Conservation (phyloP, 2,797 vertebrate species). For the Halcyon smyrnensis region DNA sequence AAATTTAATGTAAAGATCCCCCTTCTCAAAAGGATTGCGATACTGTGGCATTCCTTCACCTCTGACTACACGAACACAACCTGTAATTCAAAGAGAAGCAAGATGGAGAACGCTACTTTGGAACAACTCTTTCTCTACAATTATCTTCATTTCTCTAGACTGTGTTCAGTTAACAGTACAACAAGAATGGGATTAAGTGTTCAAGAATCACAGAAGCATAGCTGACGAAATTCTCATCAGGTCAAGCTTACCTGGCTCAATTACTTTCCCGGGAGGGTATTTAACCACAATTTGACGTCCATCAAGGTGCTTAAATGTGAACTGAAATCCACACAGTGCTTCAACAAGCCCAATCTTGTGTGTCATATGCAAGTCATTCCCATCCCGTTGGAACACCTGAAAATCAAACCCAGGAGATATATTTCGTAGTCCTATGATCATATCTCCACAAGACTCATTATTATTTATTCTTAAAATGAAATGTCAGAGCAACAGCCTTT, state of each 20-base stretch:
- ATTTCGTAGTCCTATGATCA: background rate
- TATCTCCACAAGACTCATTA: background rate
- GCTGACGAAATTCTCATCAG: background rate
- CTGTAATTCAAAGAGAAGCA: slow-evolving; percentile 70
- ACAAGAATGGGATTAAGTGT: background rate
- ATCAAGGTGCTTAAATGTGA: slow-evolving; percentile 96
- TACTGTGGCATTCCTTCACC: slow-evolving; percentile 99
- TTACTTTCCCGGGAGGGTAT: slow-evolving; percentile 96
- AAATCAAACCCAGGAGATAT: background rate
- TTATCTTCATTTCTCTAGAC: background rate
- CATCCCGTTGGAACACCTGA: slow-evolving; percentile 92
- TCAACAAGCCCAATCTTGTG: slow-evolving; percentile 97
- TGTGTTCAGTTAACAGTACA: background rate
- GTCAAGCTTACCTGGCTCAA: slow-evolving; percentile 90
- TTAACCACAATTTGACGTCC: slow-evolving; percentile 95
- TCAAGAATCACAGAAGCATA: background rate
- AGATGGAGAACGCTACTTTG: background rate
- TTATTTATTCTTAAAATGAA: background rate
- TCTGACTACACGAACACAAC: slow-evolving; percentile 90
- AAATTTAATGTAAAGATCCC: slow-evolving; percentile 95
- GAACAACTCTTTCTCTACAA: background rate
- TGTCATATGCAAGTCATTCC: slow-evolving; percentile 93
- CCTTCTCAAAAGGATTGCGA: slow-evolving; percentile 97
- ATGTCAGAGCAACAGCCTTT: background rate
- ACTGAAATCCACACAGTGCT: slow-evolving; percentile 97